Conservation (phyloP, 2,888 invertebrate species). For the Polydrusus tereticollis region DNA sequence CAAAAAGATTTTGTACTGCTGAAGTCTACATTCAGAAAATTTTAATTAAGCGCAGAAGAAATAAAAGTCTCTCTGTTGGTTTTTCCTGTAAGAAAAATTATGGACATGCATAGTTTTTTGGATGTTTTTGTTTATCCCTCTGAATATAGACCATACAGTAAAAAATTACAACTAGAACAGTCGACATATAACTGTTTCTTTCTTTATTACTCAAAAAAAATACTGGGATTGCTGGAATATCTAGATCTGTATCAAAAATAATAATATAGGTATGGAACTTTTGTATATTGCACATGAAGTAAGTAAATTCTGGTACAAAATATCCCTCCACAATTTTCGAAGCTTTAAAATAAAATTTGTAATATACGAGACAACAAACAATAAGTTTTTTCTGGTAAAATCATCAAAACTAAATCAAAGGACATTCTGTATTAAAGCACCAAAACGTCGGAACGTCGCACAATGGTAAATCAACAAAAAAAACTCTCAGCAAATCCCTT, state of each 20-base stretch:
- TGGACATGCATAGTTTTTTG: no score
- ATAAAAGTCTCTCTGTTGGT: no score
- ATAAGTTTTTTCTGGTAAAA: neutral
- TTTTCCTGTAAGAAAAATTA: no score
- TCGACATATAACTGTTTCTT: neutral
- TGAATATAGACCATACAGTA: neutral
- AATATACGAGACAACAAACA: no score
- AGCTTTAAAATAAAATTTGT: no score
- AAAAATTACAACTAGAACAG: constrained; percentile 4
- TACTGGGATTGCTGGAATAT: constrained; percentile 33
- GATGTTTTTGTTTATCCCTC: neutral
- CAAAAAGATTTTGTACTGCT: constrained; percentile 16
- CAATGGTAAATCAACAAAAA: constrained; percentile 27
- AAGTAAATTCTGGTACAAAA: constrained; percentile 29
- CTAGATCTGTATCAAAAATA: constrained; percentile 39
- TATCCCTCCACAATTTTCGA: no score
- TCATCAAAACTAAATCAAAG: neutral
- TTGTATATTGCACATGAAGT: constrained; percentile 35
- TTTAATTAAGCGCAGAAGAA: no score
- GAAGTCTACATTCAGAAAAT: neutral
- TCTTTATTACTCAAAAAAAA: constrained; percentile 2
- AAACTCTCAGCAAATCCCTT: constrained; percentile 28
- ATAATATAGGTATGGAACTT: constrained; percentile 20
- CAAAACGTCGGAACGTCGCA: constrained; percentile 14
- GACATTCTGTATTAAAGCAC: constrained; percentile 37